Base-by-base conservation (phyloP, 2,888 invertebrate genomes). In the Dysmachus trigonus region DNA sequence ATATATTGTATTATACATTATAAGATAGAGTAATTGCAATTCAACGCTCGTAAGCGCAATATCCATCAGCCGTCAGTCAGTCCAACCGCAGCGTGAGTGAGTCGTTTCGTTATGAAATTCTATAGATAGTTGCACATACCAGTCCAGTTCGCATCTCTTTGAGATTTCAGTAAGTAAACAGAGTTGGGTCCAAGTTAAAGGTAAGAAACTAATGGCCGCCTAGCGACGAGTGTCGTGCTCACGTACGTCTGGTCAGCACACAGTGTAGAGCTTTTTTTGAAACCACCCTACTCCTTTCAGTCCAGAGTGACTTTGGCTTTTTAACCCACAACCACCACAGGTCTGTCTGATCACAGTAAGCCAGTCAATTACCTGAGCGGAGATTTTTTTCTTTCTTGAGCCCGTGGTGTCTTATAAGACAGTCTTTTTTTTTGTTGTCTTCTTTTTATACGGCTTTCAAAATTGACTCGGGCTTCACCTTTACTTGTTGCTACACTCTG, bases 391-490 rank as follows among this genome's bases (percentile, higher is more conserved):
- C 10, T 22, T 38, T 72, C 31, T 76, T 35, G 15, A 73, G 10
- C n/a, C n/a, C 33, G 15, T 31, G n/a, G 35, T n/a, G n/a, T 73
- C 73, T 73, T 73, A 73, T n/a, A n/a, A 62, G 62, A 62, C 10
- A 62, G 62, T 62, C 62, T 38, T 38, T 74, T 1, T 27, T 22
- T 27, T 53, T 31, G 33, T 33, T 51, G 3, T 33, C 62, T 81
- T 53, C 33, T 62, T 53, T 62, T 62, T 33, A 8, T 76, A 27
- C 62, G 47, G 81, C 81, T 81, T 81, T 81, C 81, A 81, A 81
- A 81, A 81, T 77, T 62, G 53, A 53, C 53, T 53, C 22, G 62
- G 27, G 83, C 83, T 72, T 83, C 83, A 72, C 83, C 41, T 82
- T 71, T 62, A 71, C 82, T 35, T 82, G 35, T 62, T 53, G 35